Base-by-base conservation (phyloP, 2,113 vertebrate genomes). In the Eretmochelys imbricata region DNA sequence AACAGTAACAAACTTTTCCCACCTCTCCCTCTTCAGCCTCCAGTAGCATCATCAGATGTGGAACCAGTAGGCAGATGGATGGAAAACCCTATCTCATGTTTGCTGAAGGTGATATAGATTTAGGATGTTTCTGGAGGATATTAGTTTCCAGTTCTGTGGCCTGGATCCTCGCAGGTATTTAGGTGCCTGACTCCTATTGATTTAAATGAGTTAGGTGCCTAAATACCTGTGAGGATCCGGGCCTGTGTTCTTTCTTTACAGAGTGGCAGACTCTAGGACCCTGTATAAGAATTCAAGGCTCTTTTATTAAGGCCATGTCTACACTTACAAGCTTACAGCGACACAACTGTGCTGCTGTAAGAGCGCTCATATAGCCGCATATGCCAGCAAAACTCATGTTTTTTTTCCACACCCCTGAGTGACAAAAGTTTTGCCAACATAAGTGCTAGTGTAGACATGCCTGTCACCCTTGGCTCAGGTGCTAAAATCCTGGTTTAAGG, bases 401-500 rank as follows among this genome's bases (percentile, higher is more conserved):
- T 13, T 31, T 62, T 62, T 62, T 54, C 19, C 57, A 62, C 57
- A 62, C 27, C 27, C 25, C 12, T 29, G 27, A 29, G 22, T 31
- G 12, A 14, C 12, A 29, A 62, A 62, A 31, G 57, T 62, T 62
- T 62, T 31, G 57, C 27, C 13, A 5, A 31, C 5, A 31, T 62
- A 31, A 62, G 57, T 62, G 57, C 57, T 31, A 62, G 12, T 62
- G 27, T 62, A 29, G 27, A 62, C 5, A 62, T 62, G 27, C 12
- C 57, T 27, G 5, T 35, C 59, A 54, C 46, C n/a, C 50, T 87
- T 65, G 88, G 59, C 65, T 93, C 75, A 88, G 82, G 88, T 91
- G 95, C 86, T 94, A 94, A 95, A 96, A 92, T 81, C 75, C 82
- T 59, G 42, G 92, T 91, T 89, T 87, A 91, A 92, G 87, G 80